Conservation (phyloP, 2,888 invertebrate genomes). For the Xestia sexstrigata region DNA sequence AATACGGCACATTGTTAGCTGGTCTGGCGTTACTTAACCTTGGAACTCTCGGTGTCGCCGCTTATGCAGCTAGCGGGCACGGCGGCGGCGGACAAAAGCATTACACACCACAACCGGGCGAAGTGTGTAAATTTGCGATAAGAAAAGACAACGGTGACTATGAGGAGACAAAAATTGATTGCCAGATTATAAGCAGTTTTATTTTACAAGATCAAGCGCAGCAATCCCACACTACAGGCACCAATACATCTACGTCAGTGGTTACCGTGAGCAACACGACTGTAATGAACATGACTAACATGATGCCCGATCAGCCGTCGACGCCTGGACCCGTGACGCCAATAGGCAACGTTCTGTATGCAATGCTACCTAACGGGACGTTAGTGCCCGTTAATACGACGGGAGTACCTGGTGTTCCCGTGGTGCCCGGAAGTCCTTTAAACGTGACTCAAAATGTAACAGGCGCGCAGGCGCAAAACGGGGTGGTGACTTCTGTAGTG, state of each 20-base stretch:
- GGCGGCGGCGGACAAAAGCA: conserved; percentile 28
- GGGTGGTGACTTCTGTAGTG: conserved; percentile 71
- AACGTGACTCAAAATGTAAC: conserved; percentile 63
- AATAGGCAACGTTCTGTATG: conserved; percentile 70
- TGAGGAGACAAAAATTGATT: conserved; percentile 86
- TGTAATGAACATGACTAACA: conserved; percentile 76
- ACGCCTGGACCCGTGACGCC: conserved; percentile 49
- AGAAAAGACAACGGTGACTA: conserved; percentile 85
- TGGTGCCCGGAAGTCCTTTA: conserved; percentile 16
- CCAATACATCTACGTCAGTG: conserved; percentile 76
- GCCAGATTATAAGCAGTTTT: conserved; percentile 84
- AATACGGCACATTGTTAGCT: conserved; percentile 84
- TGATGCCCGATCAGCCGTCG: conserved; percentile 62
- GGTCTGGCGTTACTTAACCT: conserved; percentile 85
- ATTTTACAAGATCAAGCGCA: conserved; percentile 78
- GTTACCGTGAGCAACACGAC: conserved; percentile 83
- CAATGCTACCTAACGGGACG: conserved; percentile 83
- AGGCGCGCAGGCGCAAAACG: conserved; percentile 60
- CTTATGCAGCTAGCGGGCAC: conserved; percentile 69
- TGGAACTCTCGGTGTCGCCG: conserved; percentile 80
- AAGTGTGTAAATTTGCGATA: conserved; percentile 84
- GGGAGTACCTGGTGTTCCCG: conserved; percentile 32
- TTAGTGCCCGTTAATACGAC: conserved; percentile 76
- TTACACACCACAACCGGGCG: conserved; percentile 77
- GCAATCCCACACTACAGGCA: conserved; percentile 65